A percentile compares a stretch with the other conserved stretches of the same genome.
These are phyloP conservation scores for Idaea straminata DNA, from an alignment of 2,888 invertebrate species.

Conservation along the genomic window DNA sequence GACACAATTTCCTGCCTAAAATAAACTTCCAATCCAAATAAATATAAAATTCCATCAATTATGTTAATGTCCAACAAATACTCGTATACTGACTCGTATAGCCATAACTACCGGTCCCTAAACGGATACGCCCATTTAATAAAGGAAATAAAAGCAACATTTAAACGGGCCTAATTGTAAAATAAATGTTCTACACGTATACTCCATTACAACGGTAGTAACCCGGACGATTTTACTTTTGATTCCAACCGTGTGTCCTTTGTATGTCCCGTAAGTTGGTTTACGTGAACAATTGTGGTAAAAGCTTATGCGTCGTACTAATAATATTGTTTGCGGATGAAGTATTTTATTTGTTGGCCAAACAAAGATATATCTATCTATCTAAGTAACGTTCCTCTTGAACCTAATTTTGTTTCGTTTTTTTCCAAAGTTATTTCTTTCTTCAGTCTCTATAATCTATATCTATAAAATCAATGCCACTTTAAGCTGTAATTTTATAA, in stretches of 20 bases:
- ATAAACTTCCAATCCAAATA: neutral
- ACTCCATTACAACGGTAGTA: slow-evolving; percentile 68
- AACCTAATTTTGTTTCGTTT: too few relatives aligned
- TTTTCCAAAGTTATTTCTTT: too few relatives aligned
- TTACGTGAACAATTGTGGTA: slow-evolving; percentile 3
- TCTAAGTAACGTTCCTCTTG: too few relatives aligned
- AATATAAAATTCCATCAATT: slow-evolving; percentile 1
- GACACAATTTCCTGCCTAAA: neutral
- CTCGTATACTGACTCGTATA: slow-evolving; percentile 14
- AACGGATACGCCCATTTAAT: slow-evolving; percentile 28
- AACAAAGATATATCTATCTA: too few relatives aligned
- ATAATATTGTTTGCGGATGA: neutral
- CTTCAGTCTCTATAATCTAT: too few relatives aligned
- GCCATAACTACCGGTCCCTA: slow-evolving; percentile 15
- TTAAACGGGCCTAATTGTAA: slow-evolving; percentile 63
- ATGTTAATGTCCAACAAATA: neutral
- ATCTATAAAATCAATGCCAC: too few relatives aligned
- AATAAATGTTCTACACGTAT: slow-evolving; percentile 73
- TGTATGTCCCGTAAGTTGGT: slow-evolving; percentile 4
- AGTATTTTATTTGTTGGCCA: too few relatives aligned
- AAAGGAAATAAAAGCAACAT: slow-evolving; percentile 40
- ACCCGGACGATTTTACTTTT: slow-evolving; percentile 68
- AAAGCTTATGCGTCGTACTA: neutral
- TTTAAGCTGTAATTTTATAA: too few relatives aligned
- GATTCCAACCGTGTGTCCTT: slow-evolving; percentile 30